Conservation (phyloP, 2,888 invertebrate genomes). For the Icerya purchasi region DNA sequence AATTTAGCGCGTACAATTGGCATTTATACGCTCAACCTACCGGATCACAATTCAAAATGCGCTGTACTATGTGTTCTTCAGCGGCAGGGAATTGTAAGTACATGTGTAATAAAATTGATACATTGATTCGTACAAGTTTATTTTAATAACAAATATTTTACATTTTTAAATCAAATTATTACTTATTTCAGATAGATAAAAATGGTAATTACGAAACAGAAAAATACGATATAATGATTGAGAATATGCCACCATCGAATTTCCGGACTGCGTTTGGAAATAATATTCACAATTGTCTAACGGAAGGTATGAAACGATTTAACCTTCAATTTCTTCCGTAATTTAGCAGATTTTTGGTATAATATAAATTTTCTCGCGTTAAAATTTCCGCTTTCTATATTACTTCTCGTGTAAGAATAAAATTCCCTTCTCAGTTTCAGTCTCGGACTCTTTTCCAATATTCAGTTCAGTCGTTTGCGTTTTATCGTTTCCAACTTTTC, state of each 20-base stretch:
- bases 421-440: too few species aligned
- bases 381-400: too few species aligned
- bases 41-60: background rate
- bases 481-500: background rate
- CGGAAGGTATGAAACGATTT: background rate
- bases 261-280: background rate
- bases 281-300: background rate
- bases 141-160: too few species aligned
- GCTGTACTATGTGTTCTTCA: background rate
- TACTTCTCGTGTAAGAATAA: background rate
- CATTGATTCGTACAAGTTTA: too few species aligned
- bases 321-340: background rate
- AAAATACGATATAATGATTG: background rate
- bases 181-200: background rate
- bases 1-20: background rate
- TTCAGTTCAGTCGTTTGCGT: too few species aligned
- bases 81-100: background rate
- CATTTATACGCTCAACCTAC: background rate
- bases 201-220: background rate
- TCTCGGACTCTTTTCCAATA: too few species aligned
- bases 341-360: too few species aligned
- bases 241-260: background rate
- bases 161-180: too few species aligned
- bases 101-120: background rate
- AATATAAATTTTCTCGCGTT: too few species aligned